Evolutionary conservation across 2,888 invertebrate species (phyloP).

Genomic region (Trissolcus brochymenae): DNA sequence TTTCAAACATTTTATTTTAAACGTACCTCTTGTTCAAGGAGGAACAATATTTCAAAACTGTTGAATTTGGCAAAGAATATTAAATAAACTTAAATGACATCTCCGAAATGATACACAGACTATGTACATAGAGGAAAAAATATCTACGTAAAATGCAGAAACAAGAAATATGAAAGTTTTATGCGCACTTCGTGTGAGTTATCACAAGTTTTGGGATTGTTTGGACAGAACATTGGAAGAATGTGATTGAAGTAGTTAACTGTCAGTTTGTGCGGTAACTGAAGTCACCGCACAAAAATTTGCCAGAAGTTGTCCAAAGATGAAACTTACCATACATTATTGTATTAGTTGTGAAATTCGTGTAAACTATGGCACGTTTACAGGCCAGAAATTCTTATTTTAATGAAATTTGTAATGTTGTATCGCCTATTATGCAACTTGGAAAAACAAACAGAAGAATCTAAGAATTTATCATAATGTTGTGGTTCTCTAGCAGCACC

Average conservation of each 20-base stretch:
- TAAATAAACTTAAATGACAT: slow-evolving; percentile 7
- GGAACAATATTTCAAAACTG: background rate
- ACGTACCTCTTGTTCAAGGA: background rate
- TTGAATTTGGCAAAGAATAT: slow-evolving; percentile 3
- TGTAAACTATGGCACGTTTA: too few species aligned
- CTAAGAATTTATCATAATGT: too few species aligned
- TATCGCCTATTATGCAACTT: too few species aligned
- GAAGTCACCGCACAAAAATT: too few species aligned
- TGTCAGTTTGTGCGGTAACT: too few species aligned
- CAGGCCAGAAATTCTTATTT: too few species aligned
- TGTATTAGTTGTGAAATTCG: too few species aligned
- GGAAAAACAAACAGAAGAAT: too few species aligned
- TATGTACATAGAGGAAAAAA: slow-evolving; percentile 13
- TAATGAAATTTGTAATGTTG: too few species aligned
- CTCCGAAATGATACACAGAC: slow-evolving; percentile 10
- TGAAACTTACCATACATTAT: too few species aligned
- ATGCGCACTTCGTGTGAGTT: slow-evolving; percentile 19
- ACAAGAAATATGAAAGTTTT: slow-evolving; percentile 11
- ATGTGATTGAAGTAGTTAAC: background rate
- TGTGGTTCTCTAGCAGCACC: too few species aligned
- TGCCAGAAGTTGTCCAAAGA: too few species aligned
- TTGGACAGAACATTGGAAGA: background rate
- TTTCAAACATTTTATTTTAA: background rate
- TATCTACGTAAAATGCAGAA: slow-evolving; percentile 8
- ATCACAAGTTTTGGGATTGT: slow-evolving; percentile 6